phyloP scores from a whole-genome alignment of 2,888 invertebrate species.

The Trypoxylon attenuatum region DNA sequence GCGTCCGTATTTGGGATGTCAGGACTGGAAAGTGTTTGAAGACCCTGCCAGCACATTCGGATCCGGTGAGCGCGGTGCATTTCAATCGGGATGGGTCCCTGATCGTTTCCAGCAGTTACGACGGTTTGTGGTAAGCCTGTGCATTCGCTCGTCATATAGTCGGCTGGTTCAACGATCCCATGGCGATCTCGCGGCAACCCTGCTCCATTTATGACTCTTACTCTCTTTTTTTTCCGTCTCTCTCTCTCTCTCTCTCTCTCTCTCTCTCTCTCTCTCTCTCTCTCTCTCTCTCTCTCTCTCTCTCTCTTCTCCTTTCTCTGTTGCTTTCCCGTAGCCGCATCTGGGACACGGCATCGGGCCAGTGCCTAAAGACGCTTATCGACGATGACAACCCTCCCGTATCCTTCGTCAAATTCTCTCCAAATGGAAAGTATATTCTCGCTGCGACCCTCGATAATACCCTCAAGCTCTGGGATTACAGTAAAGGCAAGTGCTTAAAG shows the following conservation, averaged over 20 bases:
- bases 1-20: constrained; percentile 99
- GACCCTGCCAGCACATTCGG: constrained; percentile 98
- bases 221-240: too few species aligned
- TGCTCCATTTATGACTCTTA: too few species aligned
- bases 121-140: constrained; percentile 95
- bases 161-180: too few species aligned
- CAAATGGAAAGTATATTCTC: constrained; percentile 99
- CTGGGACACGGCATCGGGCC: constrained; percentile 99
- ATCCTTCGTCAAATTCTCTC: constrained; percentile 99
- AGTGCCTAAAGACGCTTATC: constrained; percentile 98
- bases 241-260: too few species aligned
- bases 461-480: constrained; percentile 99
- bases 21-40: constrained; percentile 98
- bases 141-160: too few species aligned
- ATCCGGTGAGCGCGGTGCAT: constrained; percentile 99
- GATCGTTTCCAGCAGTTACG: constrained; percentile 99
- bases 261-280: too few species aligned
- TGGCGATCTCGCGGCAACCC: too few species aligned
- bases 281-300: too few species aligned
- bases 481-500: constrained; percentile 99
- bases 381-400: constrained; percentile 99
- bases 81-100: constrained; percentile 99
- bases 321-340: constrained; percentile 94
- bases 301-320: too few species aligned
- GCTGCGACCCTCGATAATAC: constrained; percentile 99